These are phyloP conservation scores for Drosophila melanica DNA, from an alignment of 1,140 invertebrate genomes.

Conservation along the genomic window DNA sequence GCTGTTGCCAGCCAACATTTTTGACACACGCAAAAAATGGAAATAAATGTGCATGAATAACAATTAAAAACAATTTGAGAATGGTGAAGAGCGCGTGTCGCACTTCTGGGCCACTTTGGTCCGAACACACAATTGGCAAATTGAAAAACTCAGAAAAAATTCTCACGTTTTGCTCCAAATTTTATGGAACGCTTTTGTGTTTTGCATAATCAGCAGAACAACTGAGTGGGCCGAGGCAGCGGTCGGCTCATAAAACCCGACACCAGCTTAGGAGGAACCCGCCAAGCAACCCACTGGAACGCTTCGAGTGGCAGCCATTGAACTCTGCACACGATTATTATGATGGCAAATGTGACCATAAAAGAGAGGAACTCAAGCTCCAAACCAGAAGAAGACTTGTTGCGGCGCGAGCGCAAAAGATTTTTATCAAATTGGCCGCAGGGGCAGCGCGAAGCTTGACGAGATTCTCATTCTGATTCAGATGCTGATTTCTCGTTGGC, in stretches of 20 bases:
- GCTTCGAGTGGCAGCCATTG: constrained; percentile 55
- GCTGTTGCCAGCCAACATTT: constrained; percentile 30
- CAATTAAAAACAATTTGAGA: constrained; percentile 33
- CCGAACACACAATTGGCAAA: constrained; percentile 61
- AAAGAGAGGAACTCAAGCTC: constrained; percentile 35
- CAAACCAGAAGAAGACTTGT: constrained; percentile 46
- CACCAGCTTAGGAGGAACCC: constrained; percentile 38
- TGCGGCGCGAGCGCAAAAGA: constrained; percentile 38
- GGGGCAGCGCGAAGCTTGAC: constrained; percentile 51
- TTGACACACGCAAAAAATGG: background rate
- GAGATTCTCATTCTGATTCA: constrained; percentile 56
- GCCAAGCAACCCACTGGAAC: constrained; percentile 49
- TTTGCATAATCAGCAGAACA: constrained; percentile 65
- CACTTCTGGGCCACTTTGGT: constrained; percentile 31
- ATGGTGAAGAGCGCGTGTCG: constrained; percentile 54
- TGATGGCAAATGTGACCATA: constrained; percentile 65
- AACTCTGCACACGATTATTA: constrained; percentile 62
- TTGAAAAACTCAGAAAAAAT: constrained; percentile 77
- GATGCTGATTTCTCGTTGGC: constrained; percentile 45
- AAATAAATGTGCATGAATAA: background rate
- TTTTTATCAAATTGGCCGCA: constrained; percentile 71
- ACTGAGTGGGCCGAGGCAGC: constrained; percentile 3
- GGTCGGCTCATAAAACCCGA: constrained; percentile 22
- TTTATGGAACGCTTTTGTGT: constrained; percentile 37
- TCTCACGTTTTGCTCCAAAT: constrained; percentile 79